phyloP scores from a whole-genome alignment of 2,888 invertebrate genomes.

The Drosophila pseudotakahashii region DNA sequence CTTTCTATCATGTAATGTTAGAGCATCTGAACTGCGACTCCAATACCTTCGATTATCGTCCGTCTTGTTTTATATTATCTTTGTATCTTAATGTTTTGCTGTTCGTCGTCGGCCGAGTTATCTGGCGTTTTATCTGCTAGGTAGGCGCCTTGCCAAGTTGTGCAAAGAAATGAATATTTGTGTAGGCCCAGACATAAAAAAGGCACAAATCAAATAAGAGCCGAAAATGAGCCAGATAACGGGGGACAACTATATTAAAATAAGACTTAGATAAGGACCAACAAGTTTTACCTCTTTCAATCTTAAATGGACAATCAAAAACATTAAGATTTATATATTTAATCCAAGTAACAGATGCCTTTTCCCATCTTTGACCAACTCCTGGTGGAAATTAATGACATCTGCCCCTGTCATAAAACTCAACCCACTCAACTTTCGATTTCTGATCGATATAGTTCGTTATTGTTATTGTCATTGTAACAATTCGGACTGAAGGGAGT shows the following conservation, averaged over 20 bases:
- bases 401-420: slow-evolving; percentile 3
- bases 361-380: not conserved
- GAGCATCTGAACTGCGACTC: slow-evolving; percentile 8
- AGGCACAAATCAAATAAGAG: slow-evolving; percentile 31
- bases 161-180: slow-evolving; percentile 16
- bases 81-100: slow-evolving; percentile 49
- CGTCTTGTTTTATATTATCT: slow-evolving; percentile 51
- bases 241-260: slow-evolving; percentile 14
- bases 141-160: slow-evolving; percentile 44
- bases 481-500: slow-evolving; percentile 31
- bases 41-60: not conserved
- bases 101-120: slow-evolving; percentile 48
- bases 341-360: not conserved
- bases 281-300: slow-evolving; percentile 4
- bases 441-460: slow-evolving; percentile 46
- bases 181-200: slow-evolving; percentile 30
- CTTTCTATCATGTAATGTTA: not conserved
- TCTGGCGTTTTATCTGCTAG: slow-evolving; percentile 52
- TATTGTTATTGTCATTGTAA: slow-evolving; percentile 56
- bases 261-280: not conserved
- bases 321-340: not conserved
- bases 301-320: slow-evolving; percentile 1
- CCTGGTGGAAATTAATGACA: not conserved
- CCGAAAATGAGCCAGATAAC: slow-evolving; percentile 26
- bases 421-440: slow-evolving; percentile 33